Base-by-base conservation (phyloP, 2,113 vertebrate genomes). In the Camelus dromedarius region DNA sequence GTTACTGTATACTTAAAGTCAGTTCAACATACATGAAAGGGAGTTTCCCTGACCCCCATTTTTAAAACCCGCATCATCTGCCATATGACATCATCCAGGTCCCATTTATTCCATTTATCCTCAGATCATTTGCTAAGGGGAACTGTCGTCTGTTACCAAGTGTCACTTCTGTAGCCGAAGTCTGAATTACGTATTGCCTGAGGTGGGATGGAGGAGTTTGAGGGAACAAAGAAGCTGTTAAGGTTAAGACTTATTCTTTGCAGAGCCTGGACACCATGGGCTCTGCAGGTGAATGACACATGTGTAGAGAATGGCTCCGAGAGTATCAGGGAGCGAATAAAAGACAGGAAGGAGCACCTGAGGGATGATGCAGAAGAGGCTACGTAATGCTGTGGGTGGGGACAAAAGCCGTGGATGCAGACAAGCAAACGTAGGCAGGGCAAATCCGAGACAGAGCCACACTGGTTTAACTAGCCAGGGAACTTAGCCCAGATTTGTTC, bases 181-280 rank as follows among this genome's bases (percentile, higher is more conserved):
- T 92, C 62, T 86, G 89, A 96, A 54, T 84, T 75, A n/a, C n/a
- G 85, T 50, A 42, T 16, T 42, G 58, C n/a, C 67, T 92, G 75
- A 1, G 6, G 30, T 38, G 6, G 16, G 2, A 28, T 32, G 1
- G n/a, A 58, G 20, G 6, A 24, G 77, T 86, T 86, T 56, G 18
- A 60, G 26, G 9, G 35, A 79, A 69, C 20, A 62, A 42, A 8
- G 11, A 75, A 16, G 18, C 42, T 79, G 32, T 26, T 19, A 38
- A 52, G 9, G 20, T 79, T 30, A 60, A 89, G n/a, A 77, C 10
- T 56, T 87, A 79, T 90, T 66, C 50, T 81, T 84, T 54, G 18
- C 24, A 28, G 20, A 88, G 20, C 35, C 22, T 93, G 32, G 50
- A 52, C 12, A 10, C 30, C 19, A 20, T 1, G 5, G 12, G 5